Conservation (phyloP, 2,113 vertebrate genomes). For the Eclectus roratus region DNA sequence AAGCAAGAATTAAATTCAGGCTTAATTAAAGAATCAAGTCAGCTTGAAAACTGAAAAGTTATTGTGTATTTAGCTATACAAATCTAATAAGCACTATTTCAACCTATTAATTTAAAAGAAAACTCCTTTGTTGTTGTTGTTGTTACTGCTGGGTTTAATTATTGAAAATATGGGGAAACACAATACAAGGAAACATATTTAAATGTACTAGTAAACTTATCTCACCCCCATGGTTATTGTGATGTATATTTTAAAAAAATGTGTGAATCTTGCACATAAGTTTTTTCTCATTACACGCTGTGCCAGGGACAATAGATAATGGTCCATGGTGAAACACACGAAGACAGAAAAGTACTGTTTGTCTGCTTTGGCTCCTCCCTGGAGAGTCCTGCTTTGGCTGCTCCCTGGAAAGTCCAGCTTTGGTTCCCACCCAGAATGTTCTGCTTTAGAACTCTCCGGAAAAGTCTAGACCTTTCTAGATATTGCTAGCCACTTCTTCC, state of each 20-base stretch:
- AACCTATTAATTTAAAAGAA: not conserved
- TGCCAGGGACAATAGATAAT: too few relatives aligned
- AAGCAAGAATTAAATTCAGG: not conserved
- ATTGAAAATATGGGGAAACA: not conserved
- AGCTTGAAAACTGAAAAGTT: not conserved
- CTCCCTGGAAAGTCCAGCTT: too few relatives aligned
- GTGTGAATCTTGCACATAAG: not conserved
- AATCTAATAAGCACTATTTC: not conserved
- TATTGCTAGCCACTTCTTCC: too few relatives aligned
- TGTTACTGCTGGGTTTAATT: not conserved
- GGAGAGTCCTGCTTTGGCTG: too few relatives aligned
- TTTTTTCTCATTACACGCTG: not conserved
- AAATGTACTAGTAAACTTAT: not conserved
- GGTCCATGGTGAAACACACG: too few relatives aligned
- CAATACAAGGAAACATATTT: not conserved
- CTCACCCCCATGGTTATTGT: not conserved
- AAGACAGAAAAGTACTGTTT: too few relatives aligned
- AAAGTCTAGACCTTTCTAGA: too few relatives aligned
- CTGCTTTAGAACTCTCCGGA: too few relatives aligned
- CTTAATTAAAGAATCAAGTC: slow-evolving; percentile 27
- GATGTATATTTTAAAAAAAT: not conserved
- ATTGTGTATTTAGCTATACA: not conserved
- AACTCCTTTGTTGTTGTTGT: not conserved
- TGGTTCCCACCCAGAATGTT: too few relatives aligned
- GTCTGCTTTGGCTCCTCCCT: too few relatives aligned